A percentile compares a stretch with the other conserved stretches of the same genome.
Evolutionary conservation across 2,888 invertebrate species (phyloP).

Genomic region (Lymantria dispar): DNA sequence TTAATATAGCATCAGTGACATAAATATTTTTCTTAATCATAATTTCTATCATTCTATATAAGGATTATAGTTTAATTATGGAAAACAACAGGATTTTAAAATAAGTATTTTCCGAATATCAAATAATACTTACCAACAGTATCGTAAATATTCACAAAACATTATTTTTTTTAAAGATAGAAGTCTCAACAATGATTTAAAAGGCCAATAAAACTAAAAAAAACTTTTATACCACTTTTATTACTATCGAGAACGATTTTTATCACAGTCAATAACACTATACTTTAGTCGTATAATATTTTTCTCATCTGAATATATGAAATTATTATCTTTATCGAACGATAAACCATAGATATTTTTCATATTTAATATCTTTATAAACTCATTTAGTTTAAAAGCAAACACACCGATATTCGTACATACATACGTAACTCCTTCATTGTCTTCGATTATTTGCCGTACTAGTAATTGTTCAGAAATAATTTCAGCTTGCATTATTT

Average conservation of each 20-base stretch:
- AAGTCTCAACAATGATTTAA: not conserved
- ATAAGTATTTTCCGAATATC: no score
- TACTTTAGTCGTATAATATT: constrained; percentile 45
- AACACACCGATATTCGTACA: constrained; percentile 56
- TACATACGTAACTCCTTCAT: constrained; percentile 49
- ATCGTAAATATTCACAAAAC: no score
- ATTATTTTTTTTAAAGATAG: no score
- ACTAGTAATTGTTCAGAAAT: constrained; percentile 50
- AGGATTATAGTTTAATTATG: no score
- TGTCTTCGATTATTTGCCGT: constrained; percentile 59
- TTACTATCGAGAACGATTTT: constrained; percentile 33
- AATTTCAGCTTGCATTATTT: constrained; percentile 20
- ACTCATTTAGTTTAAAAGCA: constrained; percentile 27
- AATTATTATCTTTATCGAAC: constrained; percentile 58
- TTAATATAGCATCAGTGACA: no score
- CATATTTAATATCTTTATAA: constrained; percentile 44
- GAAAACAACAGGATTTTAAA: no score
- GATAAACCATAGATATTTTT: constrained; percentile 53
- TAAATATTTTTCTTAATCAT: no score
- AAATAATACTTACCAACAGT: no score
- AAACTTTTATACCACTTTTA: constrained; percentile 3
- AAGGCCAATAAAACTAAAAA: not conserved
- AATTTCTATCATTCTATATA: no score
- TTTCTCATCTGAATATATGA: constrained; percentile 55
- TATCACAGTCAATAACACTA: constrained; percentile 42